A percentile compares a stretch with the other conserved stretches of the same genome.
Conservation (phyloP, 1,140 invertebrate genomes). For the Dreissena polymorpha region DNA sequence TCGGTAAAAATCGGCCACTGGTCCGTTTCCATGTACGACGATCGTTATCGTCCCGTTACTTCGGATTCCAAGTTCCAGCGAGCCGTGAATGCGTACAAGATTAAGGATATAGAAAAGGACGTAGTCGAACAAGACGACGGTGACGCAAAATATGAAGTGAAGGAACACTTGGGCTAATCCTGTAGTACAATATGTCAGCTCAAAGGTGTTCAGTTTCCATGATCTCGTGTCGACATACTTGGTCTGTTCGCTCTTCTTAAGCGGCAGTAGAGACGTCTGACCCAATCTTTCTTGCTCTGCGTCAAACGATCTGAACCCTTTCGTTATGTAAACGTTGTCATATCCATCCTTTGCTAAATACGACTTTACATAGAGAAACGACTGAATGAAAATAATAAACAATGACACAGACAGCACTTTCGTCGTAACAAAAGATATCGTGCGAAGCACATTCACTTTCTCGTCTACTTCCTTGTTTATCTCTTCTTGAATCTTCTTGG, state of each 20-base stretch:
- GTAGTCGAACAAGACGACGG: constrained; percentile 58
- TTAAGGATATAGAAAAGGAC: constrained; percentile 56
- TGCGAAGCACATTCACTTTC: constrained; percentile 19
- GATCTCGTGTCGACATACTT: constrained; percentile 32
- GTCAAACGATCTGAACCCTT: constrained; percentile 33
- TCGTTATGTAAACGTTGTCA: constrained; percentile 57
- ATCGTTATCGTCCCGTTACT: constrained; percentile 35
- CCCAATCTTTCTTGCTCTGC: constrained; percentile 3
- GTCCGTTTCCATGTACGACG: constrained; percentile 50
- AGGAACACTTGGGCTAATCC: constrained; percentile 49
- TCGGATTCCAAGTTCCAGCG: constrained; percentile 47
- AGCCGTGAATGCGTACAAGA: constrained; percentile 52
- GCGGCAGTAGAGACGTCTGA: constrained; percentile 32
- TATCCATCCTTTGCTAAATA: constrained; percentile 53
- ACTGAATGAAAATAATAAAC: constrained; percentile 41
- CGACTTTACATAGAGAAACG: constrained; percentile 40
- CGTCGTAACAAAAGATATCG: not conserved
- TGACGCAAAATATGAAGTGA: constrained; percentile 45
- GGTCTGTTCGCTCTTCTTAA: constrained; percentile 48
- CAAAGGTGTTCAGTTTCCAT: constrained; percentile 11
- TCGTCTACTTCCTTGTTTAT: constrained; percentile 28
- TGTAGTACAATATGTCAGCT: constrained; percentile 18
- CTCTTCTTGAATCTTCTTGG: constrained; percentile 21
- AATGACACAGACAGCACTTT: constrained; percentile 34
- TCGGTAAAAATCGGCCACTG: constrained; percentile 50